Conservation (phyloP, 2,113 vertebrate genomes). For the Symphodus melops region DNA sequence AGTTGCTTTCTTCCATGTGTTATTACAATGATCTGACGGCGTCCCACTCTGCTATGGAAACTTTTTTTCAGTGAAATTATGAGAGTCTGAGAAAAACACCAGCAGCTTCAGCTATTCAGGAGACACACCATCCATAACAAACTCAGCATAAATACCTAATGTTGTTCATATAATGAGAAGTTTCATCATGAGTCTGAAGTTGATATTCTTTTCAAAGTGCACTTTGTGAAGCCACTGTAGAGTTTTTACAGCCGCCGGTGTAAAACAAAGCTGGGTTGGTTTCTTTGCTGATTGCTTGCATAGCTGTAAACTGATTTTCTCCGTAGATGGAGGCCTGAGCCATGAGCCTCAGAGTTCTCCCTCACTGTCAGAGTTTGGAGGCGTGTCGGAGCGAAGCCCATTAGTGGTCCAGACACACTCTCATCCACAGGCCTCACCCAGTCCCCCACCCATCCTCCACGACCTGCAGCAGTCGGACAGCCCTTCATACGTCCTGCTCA, state of each 20-base stretch:
- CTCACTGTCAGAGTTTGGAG: constrained; percentile 77
- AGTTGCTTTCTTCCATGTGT: too few species aligned
- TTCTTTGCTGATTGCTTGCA: not conserved
- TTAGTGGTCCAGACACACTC: constrained; percentile 89
- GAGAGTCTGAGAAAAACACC: not conserved
- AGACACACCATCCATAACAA: too few species aligned
- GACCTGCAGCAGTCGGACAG: constrained; percentile 94
- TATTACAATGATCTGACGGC: not conserved
- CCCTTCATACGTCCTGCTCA: constrained; percentile 96
- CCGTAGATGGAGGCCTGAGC: constrained; percentile 86
- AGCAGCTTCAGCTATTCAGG: too few species aligned
- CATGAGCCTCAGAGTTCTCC: constrained; percentile 72
- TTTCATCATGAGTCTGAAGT: not conserved
- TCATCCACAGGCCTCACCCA: constrained; percentile 84
- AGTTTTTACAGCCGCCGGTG: too few species aligned
- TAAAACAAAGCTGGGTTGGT: too few species aligned
- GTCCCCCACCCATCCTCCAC: constrained; percentile 86
- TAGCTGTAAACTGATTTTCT: constrained; percentile 4
- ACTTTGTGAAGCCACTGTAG: not conserved
- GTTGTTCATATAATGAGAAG: too few species aligned
- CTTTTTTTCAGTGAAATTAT: not conserved
- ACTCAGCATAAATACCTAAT: too few species aligned
- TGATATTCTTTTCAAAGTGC: not conserved
- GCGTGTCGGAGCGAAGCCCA: constrained; percentile 83
- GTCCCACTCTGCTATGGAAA: not conserved